Conservation (phyloP, 1,140 invertebrate genomes). For the Hyles euphorbiae region DNA sequence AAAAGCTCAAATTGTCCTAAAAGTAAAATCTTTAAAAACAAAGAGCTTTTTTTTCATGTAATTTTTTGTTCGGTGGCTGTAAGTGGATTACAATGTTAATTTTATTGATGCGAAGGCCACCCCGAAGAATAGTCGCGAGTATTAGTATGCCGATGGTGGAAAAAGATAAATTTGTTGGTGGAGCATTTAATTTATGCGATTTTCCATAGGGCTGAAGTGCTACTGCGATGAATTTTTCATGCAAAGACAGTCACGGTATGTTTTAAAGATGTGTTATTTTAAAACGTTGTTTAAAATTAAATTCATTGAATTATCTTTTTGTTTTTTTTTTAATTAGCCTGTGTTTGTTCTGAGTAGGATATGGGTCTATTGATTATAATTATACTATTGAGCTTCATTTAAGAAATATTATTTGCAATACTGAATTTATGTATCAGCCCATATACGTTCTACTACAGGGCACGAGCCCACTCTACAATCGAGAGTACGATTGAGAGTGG, state of each 20-base stretch:
- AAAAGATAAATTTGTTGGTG: constrained; percentile 70
- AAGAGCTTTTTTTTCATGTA: constrained; percentile 51
- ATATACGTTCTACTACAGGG: too few relatives aligned
- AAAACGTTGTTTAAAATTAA: neutral
- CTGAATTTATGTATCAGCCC: too few relatives aligned
- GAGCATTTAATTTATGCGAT: constrained; percentile 66
- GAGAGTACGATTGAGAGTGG: too few relatives aligned
- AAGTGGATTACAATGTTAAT: constrained; percentile 74
- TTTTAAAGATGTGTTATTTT: constrained; percentile 5
- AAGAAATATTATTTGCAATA: too few relatives aligned
- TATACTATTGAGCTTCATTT: too few relatives aligned
- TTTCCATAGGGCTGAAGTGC: constrained; percentile 36
- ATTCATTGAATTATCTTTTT: too few relatives aligned
- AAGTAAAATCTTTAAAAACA: constrained; percentile 16
- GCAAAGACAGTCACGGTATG: constrained; percentile 2
- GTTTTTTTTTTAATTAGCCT: too few relatives aligned
- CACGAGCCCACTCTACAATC: too few relatives aligned
- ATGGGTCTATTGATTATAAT: too few relatives aligned
- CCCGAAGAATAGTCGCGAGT: constrained; percentile 44
- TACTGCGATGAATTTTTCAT: constrained; percentile 17
- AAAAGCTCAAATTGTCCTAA: neutral
- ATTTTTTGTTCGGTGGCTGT: constrained; percentile 53
- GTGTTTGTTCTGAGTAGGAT: too few relatives aligned
- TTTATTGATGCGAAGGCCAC: constrained; percentile 67
- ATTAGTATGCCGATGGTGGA: constrained; percentile 71